Evolutionary conservation across 2,888 invertebrate genomes (phyloP).

Genomic region (Tetranychus piercei): DNA sequence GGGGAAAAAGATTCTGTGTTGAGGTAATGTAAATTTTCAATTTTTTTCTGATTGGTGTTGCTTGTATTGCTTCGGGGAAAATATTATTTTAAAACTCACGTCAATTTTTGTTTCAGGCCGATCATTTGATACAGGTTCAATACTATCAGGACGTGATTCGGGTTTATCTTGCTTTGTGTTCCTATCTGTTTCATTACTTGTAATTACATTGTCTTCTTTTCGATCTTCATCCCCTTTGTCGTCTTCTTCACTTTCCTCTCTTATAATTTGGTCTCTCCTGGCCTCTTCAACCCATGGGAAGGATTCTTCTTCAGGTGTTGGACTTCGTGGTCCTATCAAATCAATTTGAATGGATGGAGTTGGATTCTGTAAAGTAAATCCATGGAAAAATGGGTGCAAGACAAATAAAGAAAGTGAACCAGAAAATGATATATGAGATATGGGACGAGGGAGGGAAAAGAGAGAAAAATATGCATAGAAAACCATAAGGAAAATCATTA

Average conservation of each 20-base stretch:
- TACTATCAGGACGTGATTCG: neutral
- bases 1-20: no score
- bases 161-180: neutral
- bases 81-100: neutral
- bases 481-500: neutral
- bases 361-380: neutral
- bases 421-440: neutral
- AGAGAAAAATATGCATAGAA: neutral
- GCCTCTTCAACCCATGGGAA: constrained; percentile 11
- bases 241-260: neutral
- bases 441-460: neutral
- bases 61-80: no score
- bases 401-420: neutral
- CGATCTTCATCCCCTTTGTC: neutral
- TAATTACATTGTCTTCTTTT: neutral
- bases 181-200: neutral
- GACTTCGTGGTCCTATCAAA: constrained; percentile 21
- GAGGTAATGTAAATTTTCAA: no score
- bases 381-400: neutral
- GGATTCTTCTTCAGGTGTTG: constrained; percentile 23
- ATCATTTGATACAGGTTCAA: neutral
- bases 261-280: neutral
- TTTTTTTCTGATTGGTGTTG: no score
- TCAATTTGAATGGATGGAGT: constrained; percentile 25
- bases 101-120: neutral